Evolutionary conservation across 2,888 invertebrate species (phyloP), one percentile per base, ranked within the genome.

Genomic region (Cataglyphis cursor): DNA sequence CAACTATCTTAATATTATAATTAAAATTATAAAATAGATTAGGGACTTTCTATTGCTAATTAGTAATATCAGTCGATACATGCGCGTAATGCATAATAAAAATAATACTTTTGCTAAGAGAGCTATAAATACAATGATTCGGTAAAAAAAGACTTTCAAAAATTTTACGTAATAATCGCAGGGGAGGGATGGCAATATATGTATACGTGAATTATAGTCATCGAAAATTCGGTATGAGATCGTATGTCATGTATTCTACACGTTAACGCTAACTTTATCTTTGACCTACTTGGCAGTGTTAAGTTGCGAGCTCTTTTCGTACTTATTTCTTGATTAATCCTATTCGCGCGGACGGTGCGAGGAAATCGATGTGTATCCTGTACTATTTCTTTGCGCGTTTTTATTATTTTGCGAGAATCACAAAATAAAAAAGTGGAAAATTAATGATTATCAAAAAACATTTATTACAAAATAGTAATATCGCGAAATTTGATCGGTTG

Each of bases 241-340:
- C 74, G 21, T 21, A n/a, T 74, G 64, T 64, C 18, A 51, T 51
- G 6, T 62, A 15, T 75, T 66, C 66, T 76, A 76, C 15, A n/a
- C n/a, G 24, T 21, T 66, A 64, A 51, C n/a, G 24, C 66, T 76
- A 75, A 51, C 70, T 78, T 28, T 80, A 80, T 80, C 70, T 78
- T 70, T 59, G 70, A 59, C 70, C 70, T 35, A 38, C 68, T 76
- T 80, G 78, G 78, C 78, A 80, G 78, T 80, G 78, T 70, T 24
- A 18, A 80, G 70, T 80, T 35, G 35, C 48, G 72, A 70, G 59
- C 18, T 68, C 51, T n/a, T 44, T 44, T 68, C n/a, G 54, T 41
- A 38, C 41, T 54, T 44, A 5, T 70, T 68, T 18, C 28, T 12
- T n/a, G 31, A 51, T 68, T 59, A 59, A 59, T 78, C 12, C 75